Percentiles rank a stretch among this genome's conserved stretches.
These are phyloP conservation scores for Drosophila silvestris DNA, from an alignment of 2,888 invertebrate species.

Conservation along the genomic window DNA sequence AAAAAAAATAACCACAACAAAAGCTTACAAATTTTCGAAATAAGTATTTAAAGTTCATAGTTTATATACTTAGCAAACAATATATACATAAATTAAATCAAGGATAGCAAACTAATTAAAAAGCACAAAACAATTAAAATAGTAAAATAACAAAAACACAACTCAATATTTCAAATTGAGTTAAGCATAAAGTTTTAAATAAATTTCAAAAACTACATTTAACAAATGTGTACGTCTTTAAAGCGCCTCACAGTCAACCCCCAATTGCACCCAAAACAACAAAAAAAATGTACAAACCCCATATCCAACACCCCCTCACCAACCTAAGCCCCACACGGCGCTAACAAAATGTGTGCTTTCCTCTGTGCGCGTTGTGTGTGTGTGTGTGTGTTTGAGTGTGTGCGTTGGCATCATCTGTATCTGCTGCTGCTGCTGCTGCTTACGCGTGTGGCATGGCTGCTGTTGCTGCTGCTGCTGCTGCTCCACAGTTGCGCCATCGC, in stretches of 20 bases:
- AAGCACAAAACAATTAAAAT: constrained; percentile 28
- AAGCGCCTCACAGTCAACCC: constrained; percentile 25
- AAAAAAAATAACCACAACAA: constrained; percentile 27
- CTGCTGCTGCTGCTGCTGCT: constrained; percentile 34
- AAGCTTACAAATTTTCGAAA: constrained; percentile 49
- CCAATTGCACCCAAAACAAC: constrained; percentile 6
- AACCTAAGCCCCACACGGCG: background rate
- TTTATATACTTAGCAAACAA: constrained; percentile 56
- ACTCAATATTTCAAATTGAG: constrained; percentile 45
- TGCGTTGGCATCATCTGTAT: constrained; percentile 42
- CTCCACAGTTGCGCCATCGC: constrained; percentile 43
- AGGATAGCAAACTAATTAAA: constrained; percentile 43
- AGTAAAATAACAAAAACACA: constrained; percentile 10
- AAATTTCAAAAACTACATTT: constrained; percentile 52
- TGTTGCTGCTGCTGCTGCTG: constrained; percentile 8
- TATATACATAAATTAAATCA: constrained; percentile 36
- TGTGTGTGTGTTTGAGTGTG: constrained; percentile 20
- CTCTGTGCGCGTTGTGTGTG: constrained; percentile 3
- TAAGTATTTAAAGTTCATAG: constrained; percentile 62
- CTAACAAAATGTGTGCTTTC: constrained; percentile 22
- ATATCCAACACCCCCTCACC: background rate
- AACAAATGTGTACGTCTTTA: constrained; percentile 39
- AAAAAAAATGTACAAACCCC: background rate
- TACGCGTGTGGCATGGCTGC: constrained; percentile 41
- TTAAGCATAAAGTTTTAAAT: constrained; percentile 57